Evolutionary conservation across 2,888 invertebrate species (phyloP).

Genomic region (Dioctria rufipes): DNA sequence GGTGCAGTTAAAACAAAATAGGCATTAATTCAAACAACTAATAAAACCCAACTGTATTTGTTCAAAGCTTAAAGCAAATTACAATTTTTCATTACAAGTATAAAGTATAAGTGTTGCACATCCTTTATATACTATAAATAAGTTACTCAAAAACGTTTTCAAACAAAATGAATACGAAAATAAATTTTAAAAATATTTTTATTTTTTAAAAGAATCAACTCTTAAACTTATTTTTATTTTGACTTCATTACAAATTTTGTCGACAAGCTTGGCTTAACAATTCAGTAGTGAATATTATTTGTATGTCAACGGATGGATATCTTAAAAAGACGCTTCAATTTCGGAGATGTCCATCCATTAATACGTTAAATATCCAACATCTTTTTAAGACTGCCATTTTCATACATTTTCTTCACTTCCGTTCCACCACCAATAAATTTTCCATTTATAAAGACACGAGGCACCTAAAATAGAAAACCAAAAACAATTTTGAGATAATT

Average conservation of each 20-base stretch:
- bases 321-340: not conserved
- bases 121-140: no score
- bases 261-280: no score
- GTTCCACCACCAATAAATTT: conserved; percentile 93
- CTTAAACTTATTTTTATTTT: not conserved
- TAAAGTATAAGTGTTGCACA: no score
- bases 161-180: no score
- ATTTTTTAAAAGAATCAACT: not conserved
- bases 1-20: no score
- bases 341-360: not conserved
- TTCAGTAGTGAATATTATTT: not conserved
- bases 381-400: conserved; percentile 79
- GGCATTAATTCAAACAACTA: no score
- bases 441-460: conserved; percentile 93
- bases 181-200: not conserved
- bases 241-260: not conserved
- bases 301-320: not conserved
- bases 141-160: no score
- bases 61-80: no score
- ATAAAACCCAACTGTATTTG: no score
- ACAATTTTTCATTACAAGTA: no score
- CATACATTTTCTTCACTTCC: conserved; percentile 84
- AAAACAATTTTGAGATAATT: not conserved
- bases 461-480: conserved; percentile 80
- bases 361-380: conserved; percentile 68